phyloP scores from a whole-genome alignment of 2,797 vertebrate species.

The Tauraco hartlaubi region DNA sequence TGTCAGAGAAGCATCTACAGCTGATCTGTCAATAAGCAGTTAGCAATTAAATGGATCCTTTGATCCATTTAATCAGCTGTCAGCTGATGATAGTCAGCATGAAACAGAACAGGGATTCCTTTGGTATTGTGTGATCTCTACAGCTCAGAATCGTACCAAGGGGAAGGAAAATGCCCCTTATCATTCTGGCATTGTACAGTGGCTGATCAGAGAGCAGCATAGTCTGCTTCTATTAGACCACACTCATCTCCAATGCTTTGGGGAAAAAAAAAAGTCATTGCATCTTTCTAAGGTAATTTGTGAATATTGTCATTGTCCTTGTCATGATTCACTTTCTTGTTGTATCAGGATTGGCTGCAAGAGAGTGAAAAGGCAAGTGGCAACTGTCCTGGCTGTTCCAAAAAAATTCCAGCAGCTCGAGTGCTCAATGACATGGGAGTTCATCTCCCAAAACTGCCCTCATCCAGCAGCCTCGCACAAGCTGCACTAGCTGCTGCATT shows the following conservation, averaged over 20 bases:
- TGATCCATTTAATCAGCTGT: neutral
- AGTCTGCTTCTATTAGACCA: neutral
- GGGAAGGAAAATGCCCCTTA: neutral
- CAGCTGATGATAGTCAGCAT: neutral
- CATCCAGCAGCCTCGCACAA: neutral
- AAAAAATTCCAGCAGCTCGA: neutral
- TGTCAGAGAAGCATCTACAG: neutral
- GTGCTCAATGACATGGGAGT: neutral
- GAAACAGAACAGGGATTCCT: slow-evolving; percentile 14
- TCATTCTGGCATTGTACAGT: neutral
- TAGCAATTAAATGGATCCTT: slow-evolving; percentile 14
- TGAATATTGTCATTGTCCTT: neutral
- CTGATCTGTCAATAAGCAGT: slow-evolving; percentile 3
- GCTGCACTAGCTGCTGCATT: accelerated
- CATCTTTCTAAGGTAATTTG: neutral
- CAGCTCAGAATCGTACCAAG: neutral
- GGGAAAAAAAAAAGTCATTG: neutral
- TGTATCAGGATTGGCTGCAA: neutral
- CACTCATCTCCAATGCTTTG: neutral
- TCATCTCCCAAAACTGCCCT: neutral
- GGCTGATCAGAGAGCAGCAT: neutral
- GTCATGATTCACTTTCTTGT: neutral
- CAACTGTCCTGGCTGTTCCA: neutral
- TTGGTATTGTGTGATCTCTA: neutral
- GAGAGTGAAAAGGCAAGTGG: neutral